These are phyloP conservation scores for Ochotona curzoniae DNA, from an alignment of 2,113 vertebrate genomes.

Conservation along the genomic window DNA sequence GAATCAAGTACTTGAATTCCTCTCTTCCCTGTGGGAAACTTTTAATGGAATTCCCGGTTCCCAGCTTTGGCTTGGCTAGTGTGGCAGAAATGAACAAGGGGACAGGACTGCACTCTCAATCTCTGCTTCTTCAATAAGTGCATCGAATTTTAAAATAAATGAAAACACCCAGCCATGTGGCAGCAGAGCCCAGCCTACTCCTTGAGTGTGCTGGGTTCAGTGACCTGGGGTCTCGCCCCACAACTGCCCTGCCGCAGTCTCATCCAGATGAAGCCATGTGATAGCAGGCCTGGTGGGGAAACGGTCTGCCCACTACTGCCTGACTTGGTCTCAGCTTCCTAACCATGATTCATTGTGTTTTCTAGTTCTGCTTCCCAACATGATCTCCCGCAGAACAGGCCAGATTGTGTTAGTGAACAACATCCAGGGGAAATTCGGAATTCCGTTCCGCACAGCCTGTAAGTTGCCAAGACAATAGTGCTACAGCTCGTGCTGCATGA, in stretches of 20 bases:
- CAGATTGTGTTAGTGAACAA: constrained; percentile 95
- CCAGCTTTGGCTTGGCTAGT: too few relatives aligned
- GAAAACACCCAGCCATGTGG: not conserved
- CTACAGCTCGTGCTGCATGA: fast-evolving
- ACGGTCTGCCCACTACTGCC: not conserved
- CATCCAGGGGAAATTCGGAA: constrained; percentile 94
- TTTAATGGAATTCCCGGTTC: too few relatives aligned
- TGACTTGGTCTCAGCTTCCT: not conserved
- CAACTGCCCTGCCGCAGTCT: too few relatives aligned
- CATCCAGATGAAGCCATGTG: fast-evolving
- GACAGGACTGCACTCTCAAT: too few relatives aligned
- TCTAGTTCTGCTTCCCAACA: constrained; percentile 94
- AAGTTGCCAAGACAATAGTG: constrained; percentile 83
- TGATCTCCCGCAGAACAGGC: constrained; percentile 95
- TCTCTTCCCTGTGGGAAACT: too few relatives aligned
- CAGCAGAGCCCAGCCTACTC: not conserved
- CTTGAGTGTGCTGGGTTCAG: not conserved
- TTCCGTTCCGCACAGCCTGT: constrained; percentile 97
- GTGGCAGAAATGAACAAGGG: too few relatives aligned
- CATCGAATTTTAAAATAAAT: too few relatives aligned
- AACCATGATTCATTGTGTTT: not conserved
- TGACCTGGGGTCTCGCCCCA: not conserved
- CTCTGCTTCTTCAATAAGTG: too few relatives aligned
- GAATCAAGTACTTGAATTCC: too few relatives aligned
- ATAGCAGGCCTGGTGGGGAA: fast-evolving